phyloP scores from a whole-genome alignment of 1,140 invertebrate species.

The Hypsibius dujardini region DNA sequence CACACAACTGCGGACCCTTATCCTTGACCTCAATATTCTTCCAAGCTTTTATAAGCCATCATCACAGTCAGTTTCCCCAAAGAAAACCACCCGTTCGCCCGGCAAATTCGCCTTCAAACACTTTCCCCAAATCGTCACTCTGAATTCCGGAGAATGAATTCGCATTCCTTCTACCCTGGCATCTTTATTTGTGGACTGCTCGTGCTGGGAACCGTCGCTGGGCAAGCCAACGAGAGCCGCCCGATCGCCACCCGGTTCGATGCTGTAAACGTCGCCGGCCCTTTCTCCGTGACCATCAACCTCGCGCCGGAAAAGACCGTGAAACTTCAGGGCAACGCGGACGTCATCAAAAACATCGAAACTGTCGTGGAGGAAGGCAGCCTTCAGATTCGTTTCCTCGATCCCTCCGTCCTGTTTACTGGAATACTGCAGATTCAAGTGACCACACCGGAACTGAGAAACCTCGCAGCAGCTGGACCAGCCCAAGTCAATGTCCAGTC shows the following conservation, averaged over 20 bases:
- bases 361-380: slow-evolving; percentile 8
- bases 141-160: too few relatives aligned
- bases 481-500: not conserved
- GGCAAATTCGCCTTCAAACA: too few relatives aligned
- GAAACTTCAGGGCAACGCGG: not conserved
- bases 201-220: too few relatives aligned
- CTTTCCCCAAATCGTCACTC: too few relatives aligned
- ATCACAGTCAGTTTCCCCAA: too few relatives aligned
- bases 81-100: too few relatives aligned
- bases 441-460: not conserved
- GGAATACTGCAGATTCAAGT: not conserved
- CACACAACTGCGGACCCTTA: too few relatives aligned
- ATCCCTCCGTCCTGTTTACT: not conserved
- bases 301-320: not conserved
- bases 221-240: not conserved
- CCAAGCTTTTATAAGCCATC: too few relatives aligned
- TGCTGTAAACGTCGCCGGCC: not conserved
- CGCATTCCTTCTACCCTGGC: too few relatives aligned
- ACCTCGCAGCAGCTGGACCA: not conserved
- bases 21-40: too few relatives aligned
- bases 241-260: not conserved
- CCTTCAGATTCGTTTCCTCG: not conserved
- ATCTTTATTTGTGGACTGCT: too few relatives aligned
- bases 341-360: slow-evolving; percentile 2
- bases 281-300: not conserved